Conservation (phyloP, 2,113 vertebrate genomes). For the Oncorhynchus masou region DNA sequence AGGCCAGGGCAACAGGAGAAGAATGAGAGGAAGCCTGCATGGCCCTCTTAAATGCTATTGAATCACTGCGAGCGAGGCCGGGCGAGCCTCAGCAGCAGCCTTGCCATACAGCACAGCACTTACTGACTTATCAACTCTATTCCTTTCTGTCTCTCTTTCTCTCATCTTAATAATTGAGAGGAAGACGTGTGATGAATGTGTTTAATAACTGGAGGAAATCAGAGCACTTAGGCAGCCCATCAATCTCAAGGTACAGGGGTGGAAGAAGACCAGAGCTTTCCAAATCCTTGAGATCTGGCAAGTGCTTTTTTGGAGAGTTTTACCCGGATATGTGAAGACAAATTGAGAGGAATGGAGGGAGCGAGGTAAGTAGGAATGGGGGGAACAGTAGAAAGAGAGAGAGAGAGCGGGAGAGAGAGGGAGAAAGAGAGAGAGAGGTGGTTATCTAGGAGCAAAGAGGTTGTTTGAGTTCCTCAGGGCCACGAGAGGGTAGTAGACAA, state of each 20-base stretch:
- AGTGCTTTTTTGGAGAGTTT: constrained; percentile 49
- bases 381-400: background rate
- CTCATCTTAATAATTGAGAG: constrained; percentile 61
- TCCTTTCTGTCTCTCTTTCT: constrained; percentile 39
- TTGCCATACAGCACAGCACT: constrained; percentile 49
- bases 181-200: constrained; percentile 62
- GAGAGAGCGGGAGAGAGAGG: background rate
- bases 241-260: constrained; percentile 50
- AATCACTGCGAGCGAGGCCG: constrained; percentile 51
- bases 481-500: background rate
- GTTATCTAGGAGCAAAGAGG: constrained; percentile 2
- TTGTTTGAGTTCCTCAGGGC: constrained; percentile 22
- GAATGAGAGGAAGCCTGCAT: constrained; percentile 38
- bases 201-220: constrained; percentile 68
- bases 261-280: constrained; percentile 45
- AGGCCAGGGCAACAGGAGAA: constrained; percentile 37
- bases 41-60: constrained; percentile 65
- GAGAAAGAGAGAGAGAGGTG: background rate
- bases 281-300: constrained; percentile 59
- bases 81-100: background rate
- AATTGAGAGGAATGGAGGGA: constrained; percentile 18
- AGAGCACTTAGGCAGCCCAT: constrained; percentile 64
- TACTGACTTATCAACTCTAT: constrained; percentile 26
- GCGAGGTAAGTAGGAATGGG: too few relatives aligned
- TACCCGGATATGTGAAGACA: constrained; percentile 49